Conservation (phyloP, 2,797 vertebrate species). For the Catharus ustulatus region DNA sequence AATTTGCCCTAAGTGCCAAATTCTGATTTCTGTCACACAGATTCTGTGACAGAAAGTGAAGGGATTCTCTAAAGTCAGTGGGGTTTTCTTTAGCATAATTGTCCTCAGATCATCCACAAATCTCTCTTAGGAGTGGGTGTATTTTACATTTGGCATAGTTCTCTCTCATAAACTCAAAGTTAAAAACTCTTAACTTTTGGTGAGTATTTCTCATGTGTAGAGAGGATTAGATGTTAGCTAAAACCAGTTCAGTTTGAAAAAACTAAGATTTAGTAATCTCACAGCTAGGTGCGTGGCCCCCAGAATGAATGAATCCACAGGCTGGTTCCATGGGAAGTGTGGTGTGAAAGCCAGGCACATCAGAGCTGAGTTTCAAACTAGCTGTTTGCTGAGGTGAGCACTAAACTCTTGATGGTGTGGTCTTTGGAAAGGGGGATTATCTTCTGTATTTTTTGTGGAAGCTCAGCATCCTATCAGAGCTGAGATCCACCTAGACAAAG, state of each 20-base stretch:
- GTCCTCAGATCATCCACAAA: not conserved
- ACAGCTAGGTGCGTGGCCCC: not conserved
- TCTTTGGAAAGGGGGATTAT: not conserved
- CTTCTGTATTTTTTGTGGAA: not conserved
- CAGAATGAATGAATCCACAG: not conserved
- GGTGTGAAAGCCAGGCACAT: not conserved
- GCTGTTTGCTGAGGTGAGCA: not conserved
- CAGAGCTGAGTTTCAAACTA: not conserved
- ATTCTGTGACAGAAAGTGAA: not conserved
- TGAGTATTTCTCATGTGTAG: not conserved
- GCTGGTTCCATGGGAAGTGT: not conserved
- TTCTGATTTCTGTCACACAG: conserved; percentile 18
- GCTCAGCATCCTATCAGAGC: not conserved
- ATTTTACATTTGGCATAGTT: not conserved
- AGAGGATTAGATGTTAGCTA: not conserved
- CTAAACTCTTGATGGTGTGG: not conserved
- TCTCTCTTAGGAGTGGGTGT: not conserved
- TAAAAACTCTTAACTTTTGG: not conserved
- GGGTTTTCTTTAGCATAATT: not conserved
- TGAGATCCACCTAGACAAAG: not conserved
- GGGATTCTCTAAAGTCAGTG: not conserved
- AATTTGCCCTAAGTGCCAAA: not conserved
- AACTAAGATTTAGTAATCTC: not conserved
- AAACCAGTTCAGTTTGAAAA: not conserved
- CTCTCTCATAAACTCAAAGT: not conserved